Base-by-base conservation (phyloP, 1,140 invertebrate genomes). In the Trachelipus rathkii region DNA sequence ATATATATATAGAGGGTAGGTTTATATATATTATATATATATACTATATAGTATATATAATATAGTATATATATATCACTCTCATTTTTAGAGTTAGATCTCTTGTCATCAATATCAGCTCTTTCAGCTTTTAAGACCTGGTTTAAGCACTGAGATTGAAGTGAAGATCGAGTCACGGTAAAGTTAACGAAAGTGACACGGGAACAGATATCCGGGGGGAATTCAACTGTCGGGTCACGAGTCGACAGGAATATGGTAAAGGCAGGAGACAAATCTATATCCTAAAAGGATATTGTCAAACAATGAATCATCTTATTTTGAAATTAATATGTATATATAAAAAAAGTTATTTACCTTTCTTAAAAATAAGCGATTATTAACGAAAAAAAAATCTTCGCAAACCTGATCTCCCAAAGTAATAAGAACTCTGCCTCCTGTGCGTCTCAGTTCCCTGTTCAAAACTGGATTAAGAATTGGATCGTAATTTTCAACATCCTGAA, bases 161-260 rank as follows among this genome's bases (percentile, higher is more conserved):
- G 86, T 78, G 95, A 98, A 79, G 95, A 95, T 70, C 96, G 89
- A 0, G 98, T 99, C 9, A 99, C 97, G 0, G 98, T 99, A 86
- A 99, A 99, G 86, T 99, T 99, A 0, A 99, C 97, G 85, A 99
- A 99, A 0, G 97, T 99, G 0, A 99, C 97, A 68, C 97, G 89
- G 0, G 98, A 99, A 83, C 97, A 99, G 82, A 99, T 95, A 84
- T 99, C 97, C 0, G 97, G 96, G 8, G 97, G 94, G 87, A 99
- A 99, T 87, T 99, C 97, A 7, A 97, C 97, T 15, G 97, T 98
- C 44, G 98, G 97, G 87, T 99, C 97, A 82, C 98, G 89, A 7
- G 98, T 99, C 0, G 96, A 97, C 11, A 99, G 86, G 89, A 99
- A 99, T 81, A 99, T 99, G 69, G 98, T 96, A 85, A 99, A 99